Percentiles rank a stretch among this genome's conserved stretches.
These are phyloP conservation scores for Crioceris asparagi DNA, from an alignment of 2,888 invertebrate species.

Conservation along the genomic window DNA sequence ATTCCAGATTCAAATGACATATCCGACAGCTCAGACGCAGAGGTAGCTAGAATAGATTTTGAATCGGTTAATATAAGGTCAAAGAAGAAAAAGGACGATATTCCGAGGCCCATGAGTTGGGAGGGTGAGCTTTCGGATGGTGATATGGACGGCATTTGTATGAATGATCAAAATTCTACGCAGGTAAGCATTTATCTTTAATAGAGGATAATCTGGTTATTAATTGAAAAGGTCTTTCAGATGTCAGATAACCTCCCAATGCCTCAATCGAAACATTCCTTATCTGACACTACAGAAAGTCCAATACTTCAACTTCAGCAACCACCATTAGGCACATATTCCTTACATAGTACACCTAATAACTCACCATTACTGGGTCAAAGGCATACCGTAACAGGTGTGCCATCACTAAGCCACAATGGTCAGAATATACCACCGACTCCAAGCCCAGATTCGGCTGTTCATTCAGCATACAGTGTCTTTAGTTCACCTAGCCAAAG, in stretches of 20 bases:
- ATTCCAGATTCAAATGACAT: conserved; percentile 23
- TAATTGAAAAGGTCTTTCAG: no score
- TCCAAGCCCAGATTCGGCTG: conserved; percentile 81
- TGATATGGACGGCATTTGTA: conserved; percentile 43
- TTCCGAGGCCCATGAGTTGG: conserved; percentile 82
- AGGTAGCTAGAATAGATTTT: conserved; percentile 70
- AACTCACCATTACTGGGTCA: conserved; percentile 60
- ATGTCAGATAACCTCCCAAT: conserved; percentile 34
- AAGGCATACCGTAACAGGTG: conserved; percentile 36
- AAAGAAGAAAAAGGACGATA: conserved; percentile 31
- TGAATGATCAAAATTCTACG: conserved; percentile 29
- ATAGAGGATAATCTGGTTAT: no score
- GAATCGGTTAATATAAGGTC: conserved; percentile 37
- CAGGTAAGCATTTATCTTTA: conserved; percentile 17
- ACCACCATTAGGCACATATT: conserved; percentile 47
- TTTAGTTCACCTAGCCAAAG: conserved; percentile 80
- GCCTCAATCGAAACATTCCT: conserved; percentile 26
- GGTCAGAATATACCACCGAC: conserved; percentile 51
- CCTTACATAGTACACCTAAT: conserved; percentile 51
- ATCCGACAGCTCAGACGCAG: conserved; percentile 64
- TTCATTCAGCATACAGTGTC: conserved; percentile 77
- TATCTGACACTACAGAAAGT: conserved; percentile 36
- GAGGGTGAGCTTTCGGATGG: conserved; percentile 85
- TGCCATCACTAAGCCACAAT: conserved; percentile 31
- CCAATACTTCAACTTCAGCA: conserved; percentile 40